Evolutionary conservation across 1,140 invertebrate genomes (phyloP).

Genomic region (Euura lappo): DNA sequence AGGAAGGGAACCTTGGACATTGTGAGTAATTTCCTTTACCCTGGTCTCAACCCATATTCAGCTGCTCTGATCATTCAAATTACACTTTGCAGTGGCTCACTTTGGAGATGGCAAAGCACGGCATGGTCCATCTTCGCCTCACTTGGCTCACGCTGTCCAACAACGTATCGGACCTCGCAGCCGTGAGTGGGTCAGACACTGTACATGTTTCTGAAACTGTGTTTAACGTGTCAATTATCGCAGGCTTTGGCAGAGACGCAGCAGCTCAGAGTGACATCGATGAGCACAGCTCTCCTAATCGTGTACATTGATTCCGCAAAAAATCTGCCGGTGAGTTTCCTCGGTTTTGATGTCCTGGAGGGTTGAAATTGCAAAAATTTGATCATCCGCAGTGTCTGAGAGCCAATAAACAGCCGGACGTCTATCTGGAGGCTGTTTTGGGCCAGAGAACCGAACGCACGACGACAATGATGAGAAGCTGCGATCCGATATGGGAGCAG

Average conservation of each 20-base stretch:
- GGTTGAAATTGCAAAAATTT: conserved; percentile 18
- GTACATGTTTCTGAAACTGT: not conserved
- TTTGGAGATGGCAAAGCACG: conserved; percentile 92
- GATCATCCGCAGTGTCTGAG: conserved; percentile 48
- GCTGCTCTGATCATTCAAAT: conserved; percentile 15
- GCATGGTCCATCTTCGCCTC: conserved; percentile 85
- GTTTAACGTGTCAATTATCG: conserved; percentile 26
- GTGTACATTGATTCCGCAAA: conserved; percentile 90
- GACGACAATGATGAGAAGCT: conserved; percentile 72
- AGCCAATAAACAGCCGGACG: conserved; percentile 82
- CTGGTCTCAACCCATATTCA: too few species aligned
- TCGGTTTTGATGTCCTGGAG: conserved; percentile 17
- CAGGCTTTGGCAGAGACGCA: conserved; percentile 80
- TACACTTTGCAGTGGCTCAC: conserved; percentile 80
- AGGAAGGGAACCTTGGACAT: conserved; percentile 73
- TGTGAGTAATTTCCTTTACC: conserved; percentile 59
- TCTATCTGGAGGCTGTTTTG: conserved; percentile 74
- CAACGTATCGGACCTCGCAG: conserved; percentile 73
- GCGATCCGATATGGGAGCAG: conserved; percentile 78
- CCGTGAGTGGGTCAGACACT: conserved; percentile 64
- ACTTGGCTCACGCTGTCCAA: conserved; percentile 85
- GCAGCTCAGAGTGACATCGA: conserved; percentile 73
- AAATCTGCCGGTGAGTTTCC: conserved; percentile 81
- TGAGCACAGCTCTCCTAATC: conserved; percentile 79
- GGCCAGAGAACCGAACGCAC: conserved; percentile 76